Conservation (phyloP, 2,797 vertebrate genomes). For the Brachymystax lenok region DNA sequence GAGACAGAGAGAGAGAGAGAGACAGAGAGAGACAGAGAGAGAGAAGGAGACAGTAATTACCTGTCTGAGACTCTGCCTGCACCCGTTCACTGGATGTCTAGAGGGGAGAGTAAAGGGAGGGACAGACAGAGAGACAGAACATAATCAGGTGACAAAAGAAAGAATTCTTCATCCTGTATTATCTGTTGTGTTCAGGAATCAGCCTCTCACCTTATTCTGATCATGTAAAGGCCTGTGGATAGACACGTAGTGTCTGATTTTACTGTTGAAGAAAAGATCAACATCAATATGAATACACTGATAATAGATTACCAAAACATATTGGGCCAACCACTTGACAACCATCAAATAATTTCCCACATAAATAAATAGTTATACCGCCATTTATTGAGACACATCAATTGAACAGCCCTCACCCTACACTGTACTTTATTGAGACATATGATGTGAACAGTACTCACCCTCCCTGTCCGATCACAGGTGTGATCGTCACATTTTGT, state of each 20-base stretch:
- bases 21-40: too few species aligned
- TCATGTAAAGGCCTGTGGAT: constrained; percentile 94
- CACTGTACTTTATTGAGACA: too few species aligned
- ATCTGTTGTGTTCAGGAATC: constrained; percentile 1
- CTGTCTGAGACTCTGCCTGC: constrained; percentile 91
- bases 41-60: constrained; percentile 66
- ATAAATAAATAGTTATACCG: not conserved
- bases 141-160: constrained; percentile 15
- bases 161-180: constrained; percentile 2
- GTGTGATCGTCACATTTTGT: constrained; percentile 98
- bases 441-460: not conserved
- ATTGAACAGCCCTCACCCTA: too few species aligned
- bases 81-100: constrained; percentile 86
- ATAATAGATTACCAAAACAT: not conserved
- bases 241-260: constrained; percentile 99
- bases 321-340: not conserved
- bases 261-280: constrained; percentile 74
- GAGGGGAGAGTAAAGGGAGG: constrained; percentile 26
- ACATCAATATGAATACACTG: not conserved
- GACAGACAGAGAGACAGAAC: constrained; percentile 26
- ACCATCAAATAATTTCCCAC: too few species aligned
- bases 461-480: constrained; percentile 96
- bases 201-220: constrained; percentile 88
- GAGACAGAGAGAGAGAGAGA: too few species aligned
- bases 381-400: too few species aligned